These are phyloP conservation scores for Amazona vittata DNA, from an alignment of 2,113 vertebrate genomes.

Conservation along the genomic window DNA sequence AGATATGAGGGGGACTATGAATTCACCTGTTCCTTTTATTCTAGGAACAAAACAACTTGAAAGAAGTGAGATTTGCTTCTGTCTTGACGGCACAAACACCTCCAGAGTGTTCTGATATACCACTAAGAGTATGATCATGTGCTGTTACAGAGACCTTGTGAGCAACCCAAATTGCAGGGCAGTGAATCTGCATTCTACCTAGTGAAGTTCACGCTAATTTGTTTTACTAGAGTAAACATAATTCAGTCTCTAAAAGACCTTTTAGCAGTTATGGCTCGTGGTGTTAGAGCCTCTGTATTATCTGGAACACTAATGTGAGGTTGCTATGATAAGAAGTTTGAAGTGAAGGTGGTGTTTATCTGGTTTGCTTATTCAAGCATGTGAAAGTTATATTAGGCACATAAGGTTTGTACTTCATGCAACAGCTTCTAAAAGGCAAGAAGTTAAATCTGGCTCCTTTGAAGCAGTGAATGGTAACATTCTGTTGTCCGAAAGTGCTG, in stretches of 20 bases:
- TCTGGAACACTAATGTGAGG: neutral
- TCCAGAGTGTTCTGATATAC: neutral
- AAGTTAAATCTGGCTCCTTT: slow-evolving; percentile 15
- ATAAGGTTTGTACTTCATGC: neutral
- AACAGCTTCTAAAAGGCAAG: slow-evolving; percentile 37
- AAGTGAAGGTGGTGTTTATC: slow-evolving; percentile 31
- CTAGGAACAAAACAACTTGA: neutral
- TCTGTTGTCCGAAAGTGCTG: neutral
- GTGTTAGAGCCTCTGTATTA: neutral
- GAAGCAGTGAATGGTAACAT: slow-evolving; percentile 24
- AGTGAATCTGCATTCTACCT: neutral
- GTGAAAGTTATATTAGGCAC: slow-evolving; percentile 8
- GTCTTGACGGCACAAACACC: neutral
- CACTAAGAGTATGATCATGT: neutral
- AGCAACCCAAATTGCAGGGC: neutral
- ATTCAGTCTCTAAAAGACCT: neutral
- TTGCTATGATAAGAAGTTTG: neutral
- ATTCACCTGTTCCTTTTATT: neutral
- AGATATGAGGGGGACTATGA: neutral
- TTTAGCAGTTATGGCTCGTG: neutral
- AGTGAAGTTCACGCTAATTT: neutral
- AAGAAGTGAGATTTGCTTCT: neutral
- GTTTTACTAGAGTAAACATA: neutral
- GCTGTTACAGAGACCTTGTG: neutral
- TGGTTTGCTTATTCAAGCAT: slow-evolving; percentile 5